These are phyloP conservation scores for Cololabis saira DNA, from an alignment of 2,113 vertebrate species.

Conservation along the genomic window DNA sequence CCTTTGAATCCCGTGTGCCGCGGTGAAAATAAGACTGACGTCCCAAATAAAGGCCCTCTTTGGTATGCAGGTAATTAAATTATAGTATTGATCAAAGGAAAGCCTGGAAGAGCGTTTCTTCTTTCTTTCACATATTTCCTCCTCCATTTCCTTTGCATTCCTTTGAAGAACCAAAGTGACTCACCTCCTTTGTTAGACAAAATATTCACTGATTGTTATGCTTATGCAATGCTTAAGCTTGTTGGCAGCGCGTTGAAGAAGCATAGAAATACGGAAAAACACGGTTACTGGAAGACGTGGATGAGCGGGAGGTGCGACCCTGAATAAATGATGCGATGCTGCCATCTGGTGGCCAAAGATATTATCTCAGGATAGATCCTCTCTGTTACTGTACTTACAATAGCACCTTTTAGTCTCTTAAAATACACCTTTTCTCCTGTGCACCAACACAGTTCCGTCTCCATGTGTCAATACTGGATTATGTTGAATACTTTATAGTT, in stretches of 20 bases:
- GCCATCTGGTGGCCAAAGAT: slow-evolving; percentile 59
- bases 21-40: slow-evolving; percentile 16
- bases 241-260: slow-evolving; percentile 23
- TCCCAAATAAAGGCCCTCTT: slow-evolving; percentile 49
- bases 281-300: background rate
- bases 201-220: slow-evolving; percentile 53
- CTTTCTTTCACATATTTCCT: slow-evolving; percentile 26
- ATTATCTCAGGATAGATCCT: too few relatives aligned
- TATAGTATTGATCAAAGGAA: slow-evolving; percentile 66
- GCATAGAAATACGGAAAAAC: background rate
- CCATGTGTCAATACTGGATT: too few relatives aligned
- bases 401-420: too few relatives aligned
- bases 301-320: too few relatives aligned
- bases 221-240: slow-evolving; percentile 43
- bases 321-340: slow-evolving; percentile 43
- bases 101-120: slow-evolving; percentile 23
- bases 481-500: too few relatives aligned
- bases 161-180: slow-evolving; percentile 66
- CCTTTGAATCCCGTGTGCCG: slow-evolving; percentile 9
- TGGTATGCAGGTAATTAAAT: slow-evolving; percentile 67
- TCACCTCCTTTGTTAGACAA: slow-evolving; percentile 60
- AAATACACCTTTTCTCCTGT: too few relatives aligned
- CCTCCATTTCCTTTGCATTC: slow-evolving; percentile 28
- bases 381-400: too few relatives aligned
- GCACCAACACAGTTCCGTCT: too few relatives aligned